Evolutionary conservation across 2,797 vertebrate species (phyloP).

Genomic region (Halcyon smyrnensis): DNA sequence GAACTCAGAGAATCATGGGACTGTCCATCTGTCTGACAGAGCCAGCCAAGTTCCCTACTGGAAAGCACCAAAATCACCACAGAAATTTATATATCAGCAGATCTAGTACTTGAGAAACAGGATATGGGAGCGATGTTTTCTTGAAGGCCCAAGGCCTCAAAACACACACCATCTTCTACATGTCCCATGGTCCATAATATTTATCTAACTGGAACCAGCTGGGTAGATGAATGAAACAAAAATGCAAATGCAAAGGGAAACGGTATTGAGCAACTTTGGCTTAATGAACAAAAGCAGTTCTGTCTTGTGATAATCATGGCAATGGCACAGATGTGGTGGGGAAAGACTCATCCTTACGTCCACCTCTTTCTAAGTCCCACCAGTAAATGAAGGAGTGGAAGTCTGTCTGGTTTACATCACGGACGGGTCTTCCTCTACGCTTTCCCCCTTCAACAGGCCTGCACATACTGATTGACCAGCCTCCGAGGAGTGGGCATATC

Average conservation of each 20-base stretch:
- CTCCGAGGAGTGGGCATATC: not conserved
- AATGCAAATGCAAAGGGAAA: not conserved
- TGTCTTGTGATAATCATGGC: not conserved
- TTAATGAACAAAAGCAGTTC: slow-evolving; percentile 35
- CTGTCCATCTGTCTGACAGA: not conserved
- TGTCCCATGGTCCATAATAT: not conserved
- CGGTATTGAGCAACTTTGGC: slow-evolving; percentile 22
- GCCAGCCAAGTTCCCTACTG: not conserved
- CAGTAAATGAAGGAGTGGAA: not conserved
- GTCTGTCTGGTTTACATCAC: not conserved
- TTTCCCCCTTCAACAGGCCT: not conserved
- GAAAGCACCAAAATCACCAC: not conserved
- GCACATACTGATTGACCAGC: not conserved
- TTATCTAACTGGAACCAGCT: not conserved
- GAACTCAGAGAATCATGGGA: not conserved
- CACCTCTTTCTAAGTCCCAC: not conserved
- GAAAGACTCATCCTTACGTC: not conserved
- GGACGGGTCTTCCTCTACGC: not conserved
- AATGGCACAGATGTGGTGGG: not conserved
- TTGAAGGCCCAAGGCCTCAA: not conserved
- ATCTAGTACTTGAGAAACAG: not conserved
- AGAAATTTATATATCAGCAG: not conserved
- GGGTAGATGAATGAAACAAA: not conserved
- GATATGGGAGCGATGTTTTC: not conserved
- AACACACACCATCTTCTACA: not conserved